A percentile compares a stretch with the other conserved stretches of the same genome.
Evolutionary conservation across 2,797 vertebrate genomes (phyloP).

Genomic region (Lepus oiostolus): DNA sequence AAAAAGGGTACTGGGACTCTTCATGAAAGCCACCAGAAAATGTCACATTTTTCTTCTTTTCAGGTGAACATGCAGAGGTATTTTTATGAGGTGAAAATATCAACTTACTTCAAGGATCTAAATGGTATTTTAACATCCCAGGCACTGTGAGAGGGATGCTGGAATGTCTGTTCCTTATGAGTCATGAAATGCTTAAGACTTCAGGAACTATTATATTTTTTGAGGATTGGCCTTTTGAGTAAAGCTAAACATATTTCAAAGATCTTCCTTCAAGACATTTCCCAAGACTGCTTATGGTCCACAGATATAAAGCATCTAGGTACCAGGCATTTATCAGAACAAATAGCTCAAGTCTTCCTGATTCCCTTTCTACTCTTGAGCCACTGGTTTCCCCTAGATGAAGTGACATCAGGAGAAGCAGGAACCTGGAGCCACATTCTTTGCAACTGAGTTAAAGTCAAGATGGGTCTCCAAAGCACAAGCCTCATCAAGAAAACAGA

Average conservation of each 20-base stretch:
- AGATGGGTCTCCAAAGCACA: not conserved
- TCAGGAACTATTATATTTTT: constrained; percentile 54
- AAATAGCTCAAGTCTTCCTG: not conserved
- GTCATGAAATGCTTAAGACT: constrained; percentile 61
- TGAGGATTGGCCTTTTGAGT: constrained; percentile 15
- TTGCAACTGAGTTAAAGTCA: not conserved
- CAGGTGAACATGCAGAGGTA: constrained; percentile 84
- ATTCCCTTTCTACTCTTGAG: not conserved
- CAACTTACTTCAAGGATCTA: constrained; percentile 86
- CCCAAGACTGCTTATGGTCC: not conserved
- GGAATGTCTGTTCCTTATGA: constrained; percentile 11
- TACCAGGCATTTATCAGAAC: not conserved
- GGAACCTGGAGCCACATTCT: not conserved
- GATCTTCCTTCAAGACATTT: constrained; percentile 49
- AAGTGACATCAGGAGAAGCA: not conserved
- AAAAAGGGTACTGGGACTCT: constrained; percentile 81
- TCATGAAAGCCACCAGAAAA: constrained; percentile 84
- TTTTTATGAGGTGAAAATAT: constrained; percentile 91
- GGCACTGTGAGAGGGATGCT: constrained; percentile 11
- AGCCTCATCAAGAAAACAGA: not conserved
- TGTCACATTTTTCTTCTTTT: constrained; percentile 84
- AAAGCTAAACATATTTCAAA: constrained; percentile 50
- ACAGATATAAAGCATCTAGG: not conserved
- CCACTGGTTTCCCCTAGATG: not conserved
- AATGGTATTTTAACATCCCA: constrained; percentile 83